phyloP scores from a whole-genome alignment of 2,888 invertebrate genomes.

The Ennomos erosarius region DNA sequence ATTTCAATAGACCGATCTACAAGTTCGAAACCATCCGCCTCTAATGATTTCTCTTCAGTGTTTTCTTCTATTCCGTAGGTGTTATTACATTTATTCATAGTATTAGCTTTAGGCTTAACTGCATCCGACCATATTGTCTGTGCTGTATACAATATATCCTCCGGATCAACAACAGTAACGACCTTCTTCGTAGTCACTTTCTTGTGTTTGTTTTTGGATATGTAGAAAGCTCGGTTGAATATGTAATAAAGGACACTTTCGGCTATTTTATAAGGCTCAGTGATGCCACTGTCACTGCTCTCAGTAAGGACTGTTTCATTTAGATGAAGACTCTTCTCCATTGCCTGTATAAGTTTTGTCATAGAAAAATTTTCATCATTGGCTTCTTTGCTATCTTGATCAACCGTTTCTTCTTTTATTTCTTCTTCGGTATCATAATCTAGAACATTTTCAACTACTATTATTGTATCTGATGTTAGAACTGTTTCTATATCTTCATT shows the following conservation, averaged over 20 bases:
- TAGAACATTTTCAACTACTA: too few relatives aligned
- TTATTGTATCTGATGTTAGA: neutral
- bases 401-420: constrained; percentile 4
- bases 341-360: constrained; percentile 63
- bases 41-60: neutral
- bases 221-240: constrained; percentile 61
- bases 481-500: constrained; percentile 4
- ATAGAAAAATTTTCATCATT: constrained; percentile 62
- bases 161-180: constrained; percentile 69
- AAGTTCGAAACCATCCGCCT: neutral
- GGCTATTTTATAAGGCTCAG: constrained; percentile 56
- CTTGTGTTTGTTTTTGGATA: constrained; percentile 52
- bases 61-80: neutral
- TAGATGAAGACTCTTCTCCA: constrained; percentile 55
- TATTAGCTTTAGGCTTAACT: constrained; percentile 17
- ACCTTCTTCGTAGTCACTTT: constrained; percentile 55
- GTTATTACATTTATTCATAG: constrained; percentile 1
- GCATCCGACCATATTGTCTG: constrained; percentile 49
- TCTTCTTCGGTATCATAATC: constrained; percentile 5
- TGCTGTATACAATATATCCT: constrained; percentile 73
- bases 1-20: neutral
- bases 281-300: constrained; percentile 54
- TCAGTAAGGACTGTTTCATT: constrained; percentile 64
- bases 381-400: constrained; percentile 15
- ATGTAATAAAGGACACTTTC: constrained; percentile 72